Conservation (phyloP, 2,797 vertebrate species). For the Lacerta agilis region DNA sequence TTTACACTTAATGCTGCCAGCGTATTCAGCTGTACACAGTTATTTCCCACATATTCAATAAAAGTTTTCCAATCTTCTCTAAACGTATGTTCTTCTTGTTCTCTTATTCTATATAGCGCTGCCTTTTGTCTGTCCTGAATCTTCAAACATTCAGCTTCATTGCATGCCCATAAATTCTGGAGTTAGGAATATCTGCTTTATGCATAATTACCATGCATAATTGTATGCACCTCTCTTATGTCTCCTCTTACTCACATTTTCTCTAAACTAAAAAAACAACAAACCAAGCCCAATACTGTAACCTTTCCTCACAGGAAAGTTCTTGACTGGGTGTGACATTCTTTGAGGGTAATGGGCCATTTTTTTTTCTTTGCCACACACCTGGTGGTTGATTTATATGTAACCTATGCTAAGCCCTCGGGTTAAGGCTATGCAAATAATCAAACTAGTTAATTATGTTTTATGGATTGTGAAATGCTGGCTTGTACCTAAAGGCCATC, state of each 20-base stretch:
- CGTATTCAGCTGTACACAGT: too few relatives aligned
- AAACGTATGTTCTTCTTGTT: too few relatives aligned
- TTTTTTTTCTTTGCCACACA: background rate
- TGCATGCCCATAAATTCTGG: background rate
- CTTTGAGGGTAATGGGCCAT: background rate
- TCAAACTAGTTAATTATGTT: background rate
- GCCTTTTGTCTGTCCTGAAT: background rate
- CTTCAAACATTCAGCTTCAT: background rate
- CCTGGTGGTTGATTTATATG: background rate
- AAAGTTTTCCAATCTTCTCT: too few relatives aligned
- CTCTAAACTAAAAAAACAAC: background rate
- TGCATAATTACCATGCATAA: too few relatives aligned
- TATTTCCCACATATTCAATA: too few relatives aligned
- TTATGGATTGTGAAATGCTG: background rate
- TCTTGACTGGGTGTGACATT: background rate
- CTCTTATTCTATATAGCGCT: too few relatives aligned
- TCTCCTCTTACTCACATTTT: background rate
- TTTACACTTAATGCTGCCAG: too few relatives aligned
- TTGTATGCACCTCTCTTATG: background rate
- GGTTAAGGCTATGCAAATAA: background rate
- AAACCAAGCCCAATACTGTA: background rate
- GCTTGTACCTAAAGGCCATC: background rate
- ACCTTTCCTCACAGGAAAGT: background rate
- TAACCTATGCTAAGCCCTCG: background rate
- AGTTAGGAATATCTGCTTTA: too few relatives aligned